A percentile compares a stretch with the other conserved stretches of the same genome.
Conservation (phyloP, 2,797 vertebrate species). For the Holocentrus rufus region DNA sequence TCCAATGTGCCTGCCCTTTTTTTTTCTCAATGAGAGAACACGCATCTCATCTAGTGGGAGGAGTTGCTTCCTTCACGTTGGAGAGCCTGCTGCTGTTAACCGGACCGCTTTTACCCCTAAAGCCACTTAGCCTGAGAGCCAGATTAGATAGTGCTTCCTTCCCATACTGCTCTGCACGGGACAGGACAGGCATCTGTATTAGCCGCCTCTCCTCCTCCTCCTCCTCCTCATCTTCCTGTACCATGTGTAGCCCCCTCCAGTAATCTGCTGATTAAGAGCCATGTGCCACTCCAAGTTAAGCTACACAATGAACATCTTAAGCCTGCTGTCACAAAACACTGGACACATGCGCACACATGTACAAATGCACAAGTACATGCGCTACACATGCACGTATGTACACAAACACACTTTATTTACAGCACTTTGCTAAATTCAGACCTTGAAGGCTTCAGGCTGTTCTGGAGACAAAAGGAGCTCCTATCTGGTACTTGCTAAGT, state of each 20-base stretch:
- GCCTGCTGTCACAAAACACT: conserved; percentile 9
- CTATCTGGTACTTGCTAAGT: too few relatives aligned
- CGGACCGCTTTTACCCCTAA: conserved; percentile 48
- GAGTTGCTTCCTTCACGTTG: conserved; percentile 41
- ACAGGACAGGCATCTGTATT: conserved; percentile 33
- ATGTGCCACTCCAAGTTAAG: conserved; percentile 39
- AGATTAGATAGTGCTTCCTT: conserved; percentile 68
- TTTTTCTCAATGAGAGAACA: conserved; percentile 23
- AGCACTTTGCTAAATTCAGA: too few relatives aligned
- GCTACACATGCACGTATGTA: neutral
- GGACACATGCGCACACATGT: neutral
- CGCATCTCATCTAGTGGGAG: conserved; percentile 27
- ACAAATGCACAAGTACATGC: conserved; percentile 3
- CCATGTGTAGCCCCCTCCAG: conserved; percentile 30
- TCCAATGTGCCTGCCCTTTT: neutral
- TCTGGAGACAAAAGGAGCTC: too few relatives aligned
- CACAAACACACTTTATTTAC: neutral
- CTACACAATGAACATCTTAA: conserved; percentile 25
- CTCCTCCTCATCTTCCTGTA: conserved; percentile 33
- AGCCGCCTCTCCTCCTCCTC: conserved; percentile 12
- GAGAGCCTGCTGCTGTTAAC: conserved; percentile 33
- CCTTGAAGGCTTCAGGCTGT: too few relatives aligned
- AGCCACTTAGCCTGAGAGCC: conserved; percentile 72
- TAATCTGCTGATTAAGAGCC: conserved; percentile 62
- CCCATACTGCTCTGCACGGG: conserved; percentile 18